phyloP scores from a whole-genome alignment of 2,888 invertebrate genomes.

The Cremastinae sp. region DNA sequence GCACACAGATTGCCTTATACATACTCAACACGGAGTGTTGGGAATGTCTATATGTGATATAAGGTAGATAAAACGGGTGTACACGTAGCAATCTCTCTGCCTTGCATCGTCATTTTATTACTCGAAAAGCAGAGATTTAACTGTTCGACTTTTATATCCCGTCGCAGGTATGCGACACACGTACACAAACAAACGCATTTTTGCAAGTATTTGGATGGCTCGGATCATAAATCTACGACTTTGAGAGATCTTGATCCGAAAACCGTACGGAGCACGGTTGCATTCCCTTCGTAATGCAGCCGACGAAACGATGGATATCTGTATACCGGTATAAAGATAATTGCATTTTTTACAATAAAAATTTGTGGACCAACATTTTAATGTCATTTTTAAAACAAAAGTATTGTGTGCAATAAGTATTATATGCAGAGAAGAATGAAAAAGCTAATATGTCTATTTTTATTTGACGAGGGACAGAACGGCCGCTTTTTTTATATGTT shows the following conservation, averaged over 20 bases:
- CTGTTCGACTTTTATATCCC: constrained; percentile 47
- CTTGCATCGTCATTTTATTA: constrained; percentile 46
- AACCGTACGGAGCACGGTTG: constrained; percentile 8
- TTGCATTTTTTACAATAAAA: constrained; percentile 4
- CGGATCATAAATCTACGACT: constrained; percentile 51
- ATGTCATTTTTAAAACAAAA: too few species aligned
- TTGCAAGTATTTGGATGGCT: constrained; percentile 14
- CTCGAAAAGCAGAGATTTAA: constrained; percentile 53
- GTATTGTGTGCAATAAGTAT: too few species aligned
- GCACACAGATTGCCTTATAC: constrained; percentile 9
- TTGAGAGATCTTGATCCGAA: constrained; percentile 44
- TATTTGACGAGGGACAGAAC: too few species aligned
- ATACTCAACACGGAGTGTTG: not conserved
- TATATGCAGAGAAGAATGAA: too few species aligned
- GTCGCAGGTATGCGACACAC: constrained; percentile 15
- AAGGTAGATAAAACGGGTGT: constrained; percentile 8
- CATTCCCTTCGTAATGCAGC: constrained; percentile 1
- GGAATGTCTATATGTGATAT: constrained; percentile 6
- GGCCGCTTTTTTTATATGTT: too few species aligned
- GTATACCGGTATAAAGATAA: constrained; percentile 8
- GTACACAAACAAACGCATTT: constrained; percentile 4
- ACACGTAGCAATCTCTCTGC: constrained; percentile 6
- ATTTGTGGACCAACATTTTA: too few species aligned
- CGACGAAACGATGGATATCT: not conserved
- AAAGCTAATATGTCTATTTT: too few species aligned